Base-by-base conservation (phyloP, 2,888 invertebrate species). In the Cinara cedri region DNA sequence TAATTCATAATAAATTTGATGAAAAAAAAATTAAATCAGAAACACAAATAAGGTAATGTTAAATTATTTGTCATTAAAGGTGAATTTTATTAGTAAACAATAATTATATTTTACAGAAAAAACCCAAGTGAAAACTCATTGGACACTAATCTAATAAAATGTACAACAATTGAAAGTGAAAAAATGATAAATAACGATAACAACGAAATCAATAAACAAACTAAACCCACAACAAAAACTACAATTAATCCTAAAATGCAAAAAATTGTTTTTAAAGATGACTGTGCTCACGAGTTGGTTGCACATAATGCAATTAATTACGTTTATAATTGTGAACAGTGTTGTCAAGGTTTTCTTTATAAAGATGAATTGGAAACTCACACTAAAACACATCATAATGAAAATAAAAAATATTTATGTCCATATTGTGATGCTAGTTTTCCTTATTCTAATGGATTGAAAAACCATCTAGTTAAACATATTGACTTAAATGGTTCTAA, bases 391-490 rank as follows among this genome's bases (percentile, higher is more conserved):
- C 68, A 68, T 60, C 44, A 14, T 57, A 49, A 6, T 34, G 49
- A 51, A 2, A 60, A 1, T 60, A 76, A 34, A 60, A 78, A 78
- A 21, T 78, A 78, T 49, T 60, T 78, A 21, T 78, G 76, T 68
- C 76, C 76, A 19, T 78, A 78, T 60, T 78, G 76, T 78, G 76
- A 78, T 68, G 42, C 34, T 68, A 68, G 76, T 60, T 78, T 78
- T 57, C 44, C 68, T 34, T 49, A 68, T 34, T 68, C 76, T 0
- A 68, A 55, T 60, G 76, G 76, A 24, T 60, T 78, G 16, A 66
- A 34, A 78, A 49, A 57, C 11, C 76, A 78, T 21, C 16, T 78
- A 8, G 49, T 51, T 49, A 60, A 60, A 57, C 76, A 78, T 68
- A 60, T 78, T 34, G 60, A 34, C 21, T n/a, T 21, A 0, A 51